These are phyloP conservation scores for Aphelenchoides fujianensis DNA, from an alignment of 1,140 invertebrate genomes.

Conservation along the genomic window DNA sequence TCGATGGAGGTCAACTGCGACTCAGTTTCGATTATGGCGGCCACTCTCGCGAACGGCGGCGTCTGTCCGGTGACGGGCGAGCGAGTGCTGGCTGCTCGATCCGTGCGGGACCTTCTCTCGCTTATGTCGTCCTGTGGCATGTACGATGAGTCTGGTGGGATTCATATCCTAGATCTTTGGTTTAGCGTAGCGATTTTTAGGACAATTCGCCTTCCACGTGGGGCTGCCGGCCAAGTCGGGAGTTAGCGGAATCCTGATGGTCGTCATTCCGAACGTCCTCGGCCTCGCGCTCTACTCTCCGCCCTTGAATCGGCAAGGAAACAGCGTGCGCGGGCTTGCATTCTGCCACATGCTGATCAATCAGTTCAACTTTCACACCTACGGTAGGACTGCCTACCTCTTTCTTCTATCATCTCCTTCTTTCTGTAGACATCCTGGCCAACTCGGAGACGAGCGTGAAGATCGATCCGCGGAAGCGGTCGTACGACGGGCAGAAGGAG, in stretches of 20 bases:
- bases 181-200: no score
- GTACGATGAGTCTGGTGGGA: no score
- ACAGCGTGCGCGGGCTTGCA: conserved; percentile 82
- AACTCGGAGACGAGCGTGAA: conserved; percentile 85
- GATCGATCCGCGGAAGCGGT: conserved; percentile 78
- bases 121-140: conserved; percentile 64
- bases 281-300: conserved; percentile 92
- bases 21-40: conserved; percentile 82
- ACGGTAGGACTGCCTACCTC: conserved; percentile 79
- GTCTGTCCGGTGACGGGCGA: conserved; percentile 51
- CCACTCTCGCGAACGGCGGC: conserved; percentile 92
- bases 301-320: conserved; percentile 79
- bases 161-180: no score
- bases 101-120: conserved; percentile 76
- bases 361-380: conserved; percentile 50
- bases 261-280: conserved; percentile 94
- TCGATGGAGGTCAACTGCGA: conserved; percentile 90
- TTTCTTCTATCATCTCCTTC: conserved; percentile 88
- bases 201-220: conserved; percentile 64
- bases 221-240: conserved; percentile 95
- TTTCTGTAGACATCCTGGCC: conserved; percentile 88
- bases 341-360: conserved; percentile 70
- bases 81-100: conserved; percentile 68
- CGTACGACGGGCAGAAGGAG: conserved; percentile 83
- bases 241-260: conserved; percentile 82